phyloP scores from a whole-genome alignment of 2,797 vertebrate species.

The Margarornis squamiger region DNA sequence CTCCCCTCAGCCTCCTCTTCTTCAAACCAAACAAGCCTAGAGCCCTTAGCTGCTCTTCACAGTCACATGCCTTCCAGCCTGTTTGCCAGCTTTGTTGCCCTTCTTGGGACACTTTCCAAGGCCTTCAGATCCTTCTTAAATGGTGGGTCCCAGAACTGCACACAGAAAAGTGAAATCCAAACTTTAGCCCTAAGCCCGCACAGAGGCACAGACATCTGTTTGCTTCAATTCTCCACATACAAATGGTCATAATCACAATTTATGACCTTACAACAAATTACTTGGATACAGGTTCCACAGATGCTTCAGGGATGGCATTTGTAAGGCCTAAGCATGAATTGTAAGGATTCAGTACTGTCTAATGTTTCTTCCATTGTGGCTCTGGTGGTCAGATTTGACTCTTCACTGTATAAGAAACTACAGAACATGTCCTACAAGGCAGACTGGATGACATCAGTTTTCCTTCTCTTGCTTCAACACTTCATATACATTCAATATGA shows the following conservation, averaged over 20 bases:
- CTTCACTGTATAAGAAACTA: neutral
- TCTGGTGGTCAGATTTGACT: neutral
- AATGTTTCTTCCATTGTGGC: neutral
- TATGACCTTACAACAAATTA: neutral
- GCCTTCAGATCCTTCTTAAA: neutral
- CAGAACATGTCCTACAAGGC: neutral
- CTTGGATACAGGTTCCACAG: rapidly evolving
- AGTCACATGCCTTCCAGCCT: neutral
- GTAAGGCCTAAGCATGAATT: neutral
- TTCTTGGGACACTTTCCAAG: neutral
- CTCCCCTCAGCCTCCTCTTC: neutral
- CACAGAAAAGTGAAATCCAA: neutral
- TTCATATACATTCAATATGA: neutral
- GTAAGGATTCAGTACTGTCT: neutral
- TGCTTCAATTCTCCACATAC: neutral
- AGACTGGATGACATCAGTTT: neutral
- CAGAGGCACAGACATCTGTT: neutral
- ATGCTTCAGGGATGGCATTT: neutral
- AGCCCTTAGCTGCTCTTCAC: neutral
- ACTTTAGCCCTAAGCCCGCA: neutral
- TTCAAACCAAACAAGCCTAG: neutral
- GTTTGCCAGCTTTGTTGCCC: neutral
- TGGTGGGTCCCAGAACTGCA: neutral
- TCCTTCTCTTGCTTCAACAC: neutral
- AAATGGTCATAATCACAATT: neutral